Evolutionary conservation across 2,797 vertebrate genomes (phyloP).

Genomic region (Calcarius lapponicus): DNA sequence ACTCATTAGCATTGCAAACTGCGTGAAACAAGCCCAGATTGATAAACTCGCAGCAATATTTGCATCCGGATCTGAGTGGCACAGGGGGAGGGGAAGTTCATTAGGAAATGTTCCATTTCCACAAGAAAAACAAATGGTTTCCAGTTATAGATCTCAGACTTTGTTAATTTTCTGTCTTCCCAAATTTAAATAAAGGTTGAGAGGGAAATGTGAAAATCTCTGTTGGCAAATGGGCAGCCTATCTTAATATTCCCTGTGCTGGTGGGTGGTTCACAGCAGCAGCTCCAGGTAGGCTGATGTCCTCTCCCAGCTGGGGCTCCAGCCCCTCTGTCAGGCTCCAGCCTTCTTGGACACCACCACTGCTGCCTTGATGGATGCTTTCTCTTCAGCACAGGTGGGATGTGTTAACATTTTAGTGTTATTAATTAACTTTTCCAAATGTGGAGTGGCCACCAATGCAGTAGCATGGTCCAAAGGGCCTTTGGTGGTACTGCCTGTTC

Average conservation of each 20-base stretch:
- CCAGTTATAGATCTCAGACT: conserved; percentile 11
- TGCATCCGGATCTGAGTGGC: conserved; percentile 48
- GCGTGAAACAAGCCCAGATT: conserved; percentile 56
- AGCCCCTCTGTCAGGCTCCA: background rate
- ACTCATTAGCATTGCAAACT: conserved; percentile 73
- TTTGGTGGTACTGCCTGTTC: background rate
- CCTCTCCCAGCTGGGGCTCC: background rate
- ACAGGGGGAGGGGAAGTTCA: conserved; percentile 58
- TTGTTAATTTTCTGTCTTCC: conserved; percentile 30
- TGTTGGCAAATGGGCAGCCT: background rate
- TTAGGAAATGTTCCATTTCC: conserved; percentile 50
- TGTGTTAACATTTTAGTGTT: background rate
- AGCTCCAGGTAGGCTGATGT: background rate
- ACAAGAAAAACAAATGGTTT: conserved; percentile 44
- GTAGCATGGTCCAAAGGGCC: background rate
- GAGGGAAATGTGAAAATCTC: conserved; percentile 28
- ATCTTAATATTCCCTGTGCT: background rate
- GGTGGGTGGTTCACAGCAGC: background rate
- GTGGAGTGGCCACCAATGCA: background rate
- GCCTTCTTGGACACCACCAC: background rate
- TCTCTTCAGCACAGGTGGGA: background rate
- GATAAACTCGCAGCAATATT: conserved; percentile 61
- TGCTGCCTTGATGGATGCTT: background rate
- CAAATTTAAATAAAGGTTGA: conserved; percentile 40
- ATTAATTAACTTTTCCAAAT: background rate